These are phyloP conservation scores for Neocrepidodera transversa DNA, from an alignment of 2,888 invertebrate species.

Conservation along the genomic window DNA sequence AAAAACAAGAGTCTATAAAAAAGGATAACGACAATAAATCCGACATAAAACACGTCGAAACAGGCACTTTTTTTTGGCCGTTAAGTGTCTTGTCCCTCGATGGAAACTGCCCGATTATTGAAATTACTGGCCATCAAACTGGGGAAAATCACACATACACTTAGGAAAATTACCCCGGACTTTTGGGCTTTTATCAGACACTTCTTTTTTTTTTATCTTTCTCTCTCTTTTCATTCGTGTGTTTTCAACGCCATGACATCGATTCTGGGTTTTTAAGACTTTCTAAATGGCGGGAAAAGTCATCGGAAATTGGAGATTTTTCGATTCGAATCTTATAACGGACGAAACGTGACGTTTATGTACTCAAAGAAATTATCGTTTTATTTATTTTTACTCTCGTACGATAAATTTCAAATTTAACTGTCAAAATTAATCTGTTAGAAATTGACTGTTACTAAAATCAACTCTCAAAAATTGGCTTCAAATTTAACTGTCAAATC, in stretches of 20 bases:
- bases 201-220: constrained; percentile 19
- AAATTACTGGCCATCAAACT: constrained; percentile 48
- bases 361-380: too few relatives aligned
- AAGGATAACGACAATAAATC: constrained; percentile 36
- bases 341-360: too few relatives aligned
- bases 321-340: neutral
- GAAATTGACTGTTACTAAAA: too few relatives aligned
- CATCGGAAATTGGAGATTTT: constrained; percentile 5
- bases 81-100: constrained; percentile 44
- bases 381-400: too few relatives aligned
- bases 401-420: too few relatives aligned
- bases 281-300: constrained; percentile 22
- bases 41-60: constrained; percentile 48
- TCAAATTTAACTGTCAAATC: too few relatives aligned
- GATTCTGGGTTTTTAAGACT: neutral
- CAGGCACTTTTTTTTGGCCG: constrained; percentile 44
- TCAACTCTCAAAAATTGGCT: too few relatives aligned
- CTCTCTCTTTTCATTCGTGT: too few relatives aligned
- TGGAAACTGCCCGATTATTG: constrained; percentile 48
- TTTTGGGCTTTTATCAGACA: constrained; percentile 22
- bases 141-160: constrained; percentile 45
- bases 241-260: constrained; percentile 14
- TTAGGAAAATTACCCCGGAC: constrained; percentile 35
- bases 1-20: too few relatives aligned
- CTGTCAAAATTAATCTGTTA: too few relatives aligned